Evolutionary conservation across 2,888 invertebrate species (phyloP).

Genomic region (Timema podura): DNA sequence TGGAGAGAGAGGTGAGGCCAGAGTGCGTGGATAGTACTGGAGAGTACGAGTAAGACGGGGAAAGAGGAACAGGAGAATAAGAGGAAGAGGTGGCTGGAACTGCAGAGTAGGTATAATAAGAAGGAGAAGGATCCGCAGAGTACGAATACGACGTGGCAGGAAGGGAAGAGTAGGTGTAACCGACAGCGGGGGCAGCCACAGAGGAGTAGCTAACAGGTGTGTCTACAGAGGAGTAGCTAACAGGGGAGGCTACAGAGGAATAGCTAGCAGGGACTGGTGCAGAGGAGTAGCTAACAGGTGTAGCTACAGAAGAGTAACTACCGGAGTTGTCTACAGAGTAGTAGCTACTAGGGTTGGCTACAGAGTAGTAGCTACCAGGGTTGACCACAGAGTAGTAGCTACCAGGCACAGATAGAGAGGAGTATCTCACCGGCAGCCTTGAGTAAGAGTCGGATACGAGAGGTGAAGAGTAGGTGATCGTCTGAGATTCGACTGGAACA

Average conservation of each 20-base stretch:
- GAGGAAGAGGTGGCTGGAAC: conserved; percentile 29
- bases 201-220: conserved; percentile 33
- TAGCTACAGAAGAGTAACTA: conserved; percentile 37
- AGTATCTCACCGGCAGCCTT: conserved; percentile 29
- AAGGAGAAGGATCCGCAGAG: conserved; percentile 23
- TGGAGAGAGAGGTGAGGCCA: conserved; percentile 45
- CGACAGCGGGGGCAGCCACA: conserved; percentile 34
- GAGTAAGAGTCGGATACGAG: no score
- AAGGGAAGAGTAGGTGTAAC: neutral
- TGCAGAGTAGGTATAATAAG: conserved; percentile 35
- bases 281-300: conserved; percentile 32
- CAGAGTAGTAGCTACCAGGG: conserved; percentile 32
- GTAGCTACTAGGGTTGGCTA: conserved; percentile 36
- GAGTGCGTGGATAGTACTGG: conserved; percentile 34
- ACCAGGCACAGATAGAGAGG: conserved; percentile 36
- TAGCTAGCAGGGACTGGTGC: conserved; percentile 34
- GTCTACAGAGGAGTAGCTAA: conserved; percentile 37
- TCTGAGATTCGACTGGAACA: conserved; percentile 14
- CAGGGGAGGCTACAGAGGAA: neutral
- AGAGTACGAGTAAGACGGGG: conserved; percentile 44
- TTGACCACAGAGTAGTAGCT: conserved; percentile 18
- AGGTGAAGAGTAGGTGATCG: no score
- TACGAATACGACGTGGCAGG: conserved; percentile 32
- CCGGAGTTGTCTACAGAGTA: neutral
- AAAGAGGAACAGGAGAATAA: neutral